Conservation (phyloP, 2,888 invertebrate genomes). For the Spatulosminthurus flaviceps region DNA sequence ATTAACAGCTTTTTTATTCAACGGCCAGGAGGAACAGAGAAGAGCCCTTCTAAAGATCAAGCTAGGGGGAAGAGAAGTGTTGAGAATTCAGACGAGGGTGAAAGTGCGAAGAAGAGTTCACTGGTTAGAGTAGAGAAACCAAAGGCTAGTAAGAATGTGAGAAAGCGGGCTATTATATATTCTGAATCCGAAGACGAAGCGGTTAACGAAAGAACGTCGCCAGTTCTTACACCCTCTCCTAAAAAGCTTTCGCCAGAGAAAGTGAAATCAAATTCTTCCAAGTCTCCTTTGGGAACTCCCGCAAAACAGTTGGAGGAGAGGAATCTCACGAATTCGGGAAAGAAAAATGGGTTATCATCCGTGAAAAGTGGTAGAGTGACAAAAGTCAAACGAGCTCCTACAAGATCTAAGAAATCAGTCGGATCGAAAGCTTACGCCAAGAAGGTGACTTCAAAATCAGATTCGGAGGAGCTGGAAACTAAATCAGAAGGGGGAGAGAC, state of each 20-base stretch:
- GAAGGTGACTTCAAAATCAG: background rate
- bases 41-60: background rate
- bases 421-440: background rate
- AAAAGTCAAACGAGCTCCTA: background rate
- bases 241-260: background rate
- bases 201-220: no score
- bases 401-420: background rate
- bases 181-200: background rate
- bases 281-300: background rate
- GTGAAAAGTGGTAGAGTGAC: background rate
- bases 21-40: background rate
- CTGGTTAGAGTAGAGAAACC: background rate
- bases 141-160: background rate
- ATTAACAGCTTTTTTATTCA: slow-evolving; percentile 29
- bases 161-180: slow-evolving; percentile 2
- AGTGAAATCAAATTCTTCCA: background rate
- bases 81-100: background rate
- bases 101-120: background rate
- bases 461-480: slow-evolving; percentile 1
- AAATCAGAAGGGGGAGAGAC: slow-evolving; percentile 21
- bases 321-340: background rate
- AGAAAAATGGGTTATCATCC: background rate
- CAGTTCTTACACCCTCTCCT: background rate
- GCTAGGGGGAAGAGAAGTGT: background rate
- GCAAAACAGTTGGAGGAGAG: background rate